Conservation (phyloP, 2,888 invertebrate species). For the Spicauda simplicius region DNA sequence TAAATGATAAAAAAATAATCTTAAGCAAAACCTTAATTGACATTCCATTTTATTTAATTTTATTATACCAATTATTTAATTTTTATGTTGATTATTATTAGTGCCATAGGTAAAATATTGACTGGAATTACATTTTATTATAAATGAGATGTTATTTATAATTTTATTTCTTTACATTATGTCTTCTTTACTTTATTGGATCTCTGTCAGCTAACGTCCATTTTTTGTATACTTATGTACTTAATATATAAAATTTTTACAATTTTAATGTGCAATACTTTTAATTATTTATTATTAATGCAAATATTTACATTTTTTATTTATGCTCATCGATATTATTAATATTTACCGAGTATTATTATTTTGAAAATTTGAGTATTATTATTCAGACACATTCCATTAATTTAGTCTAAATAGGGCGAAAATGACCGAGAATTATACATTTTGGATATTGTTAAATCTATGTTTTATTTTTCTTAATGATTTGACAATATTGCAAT, state of each 20-base stretch:
- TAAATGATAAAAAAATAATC: slow-evolving; percentile 22
- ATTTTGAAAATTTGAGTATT: background rate
- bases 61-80: slow-evolving; percentile 41
- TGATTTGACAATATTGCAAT: background rate
- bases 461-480: background rate
- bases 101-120: slow-evolving; percentile 69
- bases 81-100: slow-evolving; percentile 54
- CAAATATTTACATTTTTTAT: slow-evolving; percentile 40
- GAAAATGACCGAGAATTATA: background rate
- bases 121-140: slow-evolving; percentile 42
- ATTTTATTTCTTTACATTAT: background rate
- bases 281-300: slow-evolving; percentile 36
- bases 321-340: slow-evolving; percentile 37
- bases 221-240: slow-evolving; percentile 46
- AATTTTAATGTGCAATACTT: slow-evolving; percentile 32
- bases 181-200: slow-evolving; percentile 48
- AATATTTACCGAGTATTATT: background rate
- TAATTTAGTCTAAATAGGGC: background rate
- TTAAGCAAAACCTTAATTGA: slow-evolving; percentile 40
- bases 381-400: background rate
- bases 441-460: background rate
- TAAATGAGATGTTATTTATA: slow-evolving; percentile 9
- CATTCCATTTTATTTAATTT: slow-evolving; percentile 49
- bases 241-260: slow-evolving; percentile 36
- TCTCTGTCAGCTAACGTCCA: slow-evolving; percentile 61